Base-by-base conservation (phyloP, 2,888 invertebrate genomes). In the Euphydryas editha region DNA sequence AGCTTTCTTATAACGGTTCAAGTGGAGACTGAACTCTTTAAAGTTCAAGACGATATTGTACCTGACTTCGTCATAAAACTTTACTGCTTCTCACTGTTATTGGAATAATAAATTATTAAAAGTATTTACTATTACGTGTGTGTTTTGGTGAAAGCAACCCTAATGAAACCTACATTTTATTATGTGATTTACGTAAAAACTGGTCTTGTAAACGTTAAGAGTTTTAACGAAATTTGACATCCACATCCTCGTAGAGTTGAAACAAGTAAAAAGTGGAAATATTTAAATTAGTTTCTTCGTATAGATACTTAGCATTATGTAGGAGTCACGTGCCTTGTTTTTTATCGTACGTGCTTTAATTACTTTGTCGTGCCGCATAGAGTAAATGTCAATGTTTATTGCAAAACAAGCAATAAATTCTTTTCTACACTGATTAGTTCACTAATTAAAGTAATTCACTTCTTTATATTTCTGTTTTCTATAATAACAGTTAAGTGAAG, bases 1-100 rank as follows among this genome's bases (percentile, higher is more conserved):
- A 90, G 90, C 86, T 83, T 87, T 83, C 81, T 77, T 80, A 78
- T 82, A 77, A 74, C 74, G 78, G 79, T 81, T 86, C 83, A 81
- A 86, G 87, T 80, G 81, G 78, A 75, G 78, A 78, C 63, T 72
- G 73, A 76, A 72, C 76, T 51, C 24, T 54, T 76, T 80, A 81
- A 84, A 86, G 82, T 84, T 83, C 81, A 83, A 82, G 81, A 81
- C 74, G 74, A 76, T 64, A 60, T 49, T 66, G 47, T 49, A 60
- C 46, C 57, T 49, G 49, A 47, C 47, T 18, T 51, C 36, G 54
- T 56, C 62, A 59, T 56, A 62, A 64, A 60, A 57, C 44, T 17
- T 56, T 55, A 57, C 37, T 44, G 18, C 57, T 44, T 63, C 21
- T 39, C 17, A 57, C 17, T 61, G 18, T 36, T 58, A 30, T 39